A percentile compares a stretch with the other conserved stretches of the same genome.
Conservation (phyloP, 2,888 invertebrate genomes). For the Nymphalis c-album region DNA sequence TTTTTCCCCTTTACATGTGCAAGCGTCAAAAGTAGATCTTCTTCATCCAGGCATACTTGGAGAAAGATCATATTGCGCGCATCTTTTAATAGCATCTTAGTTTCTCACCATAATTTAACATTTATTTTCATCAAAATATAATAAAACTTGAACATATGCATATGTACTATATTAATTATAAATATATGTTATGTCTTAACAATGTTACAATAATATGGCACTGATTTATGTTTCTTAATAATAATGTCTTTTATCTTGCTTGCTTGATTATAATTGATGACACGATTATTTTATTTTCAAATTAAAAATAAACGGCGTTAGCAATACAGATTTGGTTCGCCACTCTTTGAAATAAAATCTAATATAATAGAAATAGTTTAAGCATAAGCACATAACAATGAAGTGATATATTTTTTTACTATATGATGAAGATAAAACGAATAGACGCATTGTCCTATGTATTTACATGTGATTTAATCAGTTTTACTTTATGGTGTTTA, state of each 20-base stretch:
- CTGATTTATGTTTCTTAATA: neutral
- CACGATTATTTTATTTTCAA: neutral
- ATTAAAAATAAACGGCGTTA: neutral
- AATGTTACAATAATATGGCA: neutral
- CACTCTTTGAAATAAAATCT: slow-evolving; percentile 8
- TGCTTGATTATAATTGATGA: slow-evolving; percentile 2
- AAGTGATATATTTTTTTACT: slow-evolving; percentile 25
- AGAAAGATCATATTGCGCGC: too few species aligned
- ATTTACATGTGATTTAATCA: slow-evolving; percentile 19
- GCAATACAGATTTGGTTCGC: neutral
- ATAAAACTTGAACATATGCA: too few species aligned
- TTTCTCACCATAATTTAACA: too few species aligned
- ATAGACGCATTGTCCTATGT: slow-evolving; percentile 13
- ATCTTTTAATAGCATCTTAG: too few species aligned
- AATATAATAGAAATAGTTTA: slow-evolving; percentile 12
- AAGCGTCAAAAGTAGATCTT: too few species aligned
- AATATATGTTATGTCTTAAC: too few species aligned
- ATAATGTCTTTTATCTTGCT: neutral
- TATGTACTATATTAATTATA: too few species aligned
- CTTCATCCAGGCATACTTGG: too few species aligned
- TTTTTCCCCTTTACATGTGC: too few species aligned
- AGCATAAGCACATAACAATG: slow-evolving; percentile 10
- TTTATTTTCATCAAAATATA: too few species aligned
- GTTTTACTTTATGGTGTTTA: slow-evolving; percentile 8
- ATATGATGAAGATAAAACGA: slow-evolving; percentile 15